Conservation (phyloP, 2,888 invertebrate species). For the Abscondita cerata region DNA sequence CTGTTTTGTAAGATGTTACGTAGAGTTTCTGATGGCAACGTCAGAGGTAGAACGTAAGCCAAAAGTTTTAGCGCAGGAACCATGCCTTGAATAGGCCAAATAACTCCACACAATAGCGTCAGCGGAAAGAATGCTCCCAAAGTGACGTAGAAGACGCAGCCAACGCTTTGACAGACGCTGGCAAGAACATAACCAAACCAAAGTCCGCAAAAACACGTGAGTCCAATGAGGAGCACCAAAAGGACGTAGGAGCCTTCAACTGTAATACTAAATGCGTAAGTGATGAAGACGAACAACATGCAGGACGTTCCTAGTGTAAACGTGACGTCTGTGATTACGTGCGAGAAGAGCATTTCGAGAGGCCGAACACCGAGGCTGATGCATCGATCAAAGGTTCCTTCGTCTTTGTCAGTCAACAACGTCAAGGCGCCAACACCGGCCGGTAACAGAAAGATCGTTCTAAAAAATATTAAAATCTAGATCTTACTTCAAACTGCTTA, state of each 20-base stretch:
- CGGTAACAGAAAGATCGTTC: not conserved
- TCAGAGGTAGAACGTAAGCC: not conserved
- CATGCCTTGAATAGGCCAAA: constrained; percentile 3
- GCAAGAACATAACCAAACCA: not conserved
- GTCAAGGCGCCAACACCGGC: not conserved
- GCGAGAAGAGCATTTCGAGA: not conserved
- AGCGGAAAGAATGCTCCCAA: not conserved
- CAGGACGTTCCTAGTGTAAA: not conserved
- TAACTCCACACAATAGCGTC: not conserved
- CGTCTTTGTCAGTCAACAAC: not conserved
- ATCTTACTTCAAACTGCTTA: not conserved
- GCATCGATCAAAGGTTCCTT: not conserved
- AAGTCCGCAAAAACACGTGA: not conserved
- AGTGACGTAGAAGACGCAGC: not conserved
- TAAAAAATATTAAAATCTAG: not conserved
- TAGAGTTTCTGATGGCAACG: not conserved
- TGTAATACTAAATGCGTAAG: not conserved
- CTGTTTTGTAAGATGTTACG: not conserved
- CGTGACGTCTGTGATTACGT: not conserved
- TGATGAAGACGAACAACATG: not conserved
- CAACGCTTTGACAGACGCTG: not conserved
- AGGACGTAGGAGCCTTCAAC: not conserved
- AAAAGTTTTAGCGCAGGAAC: not conserved
- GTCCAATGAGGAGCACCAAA: not conserved
- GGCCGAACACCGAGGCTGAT: not conserved